Evolutionary conservation across 2,113 vertebrate genomes (phyloP).

Genomic region (Nematolebias whitei): DNA sequence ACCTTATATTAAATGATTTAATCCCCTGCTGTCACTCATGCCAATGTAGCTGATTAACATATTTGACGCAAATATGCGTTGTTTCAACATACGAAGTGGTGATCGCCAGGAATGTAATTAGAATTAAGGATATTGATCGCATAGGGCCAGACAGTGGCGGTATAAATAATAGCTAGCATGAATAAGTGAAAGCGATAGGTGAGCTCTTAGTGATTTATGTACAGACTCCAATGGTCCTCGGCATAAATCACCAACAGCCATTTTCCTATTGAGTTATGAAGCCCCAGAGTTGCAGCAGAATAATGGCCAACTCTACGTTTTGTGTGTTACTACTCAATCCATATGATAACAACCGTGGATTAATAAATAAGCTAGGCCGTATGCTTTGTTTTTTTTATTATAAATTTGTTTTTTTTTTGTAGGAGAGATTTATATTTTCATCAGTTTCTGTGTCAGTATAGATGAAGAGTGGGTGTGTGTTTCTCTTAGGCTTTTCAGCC

Average conservation of each 20-base stretch:
- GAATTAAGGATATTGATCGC: constrained; percentile 85
- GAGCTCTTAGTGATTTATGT: constrained; percentile 81
- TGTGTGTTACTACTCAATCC: constrained; percentile 63
- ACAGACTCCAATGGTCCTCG: constrained; percentile 60
- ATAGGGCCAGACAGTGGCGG: constrained; percentile 56
- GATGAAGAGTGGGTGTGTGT: constrained; percentile 10
- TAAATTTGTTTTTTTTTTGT: constrained; percentile 2
- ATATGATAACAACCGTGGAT: constrained; percentile 59
- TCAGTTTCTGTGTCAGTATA: constrained; percentile 22
- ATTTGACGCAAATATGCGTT: constrained; percentile 75
- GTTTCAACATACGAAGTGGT: constrained; percentile 74
- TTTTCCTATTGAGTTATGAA: constrained; percentile 85
- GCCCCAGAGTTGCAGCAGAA: constrained; percentile 70
- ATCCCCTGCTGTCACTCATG: constrained; percentile 37
- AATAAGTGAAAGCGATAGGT: constrained; percentile 84
- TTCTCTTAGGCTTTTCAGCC: neutral
- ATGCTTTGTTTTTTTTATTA: constrained; percentile 19
- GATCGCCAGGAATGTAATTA: constrained; percentile 81
- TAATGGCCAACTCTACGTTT: constrained; percentile 76
- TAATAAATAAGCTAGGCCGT: constrained; percentile 31
- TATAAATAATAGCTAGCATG: constrained; percentile 83
- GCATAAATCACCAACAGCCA: constrained; percentile 79
- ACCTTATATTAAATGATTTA: constrained; percentile 39
- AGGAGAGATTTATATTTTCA: constrained; percentile 32
- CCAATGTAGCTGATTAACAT: constrained; percentile 76